A percentile compares a stretch with the other conserved stretches of the same genome.
Evolutionary conservation across 2,113 vertebrate species (phyloP).

Genomic region (Sinocyclocheilus anshuiensis): DNA sequence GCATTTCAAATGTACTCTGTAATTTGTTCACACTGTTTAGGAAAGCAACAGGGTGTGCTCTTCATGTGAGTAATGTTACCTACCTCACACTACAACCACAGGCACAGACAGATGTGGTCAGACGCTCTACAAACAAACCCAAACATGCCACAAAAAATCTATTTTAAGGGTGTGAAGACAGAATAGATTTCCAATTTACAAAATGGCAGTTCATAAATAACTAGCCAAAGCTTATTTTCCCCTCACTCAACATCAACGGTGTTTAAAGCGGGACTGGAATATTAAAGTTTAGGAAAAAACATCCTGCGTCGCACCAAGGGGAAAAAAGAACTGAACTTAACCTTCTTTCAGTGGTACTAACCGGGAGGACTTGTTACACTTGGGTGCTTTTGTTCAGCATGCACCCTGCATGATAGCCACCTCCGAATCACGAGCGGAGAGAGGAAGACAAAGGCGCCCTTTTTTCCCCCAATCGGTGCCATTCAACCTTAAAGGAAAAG

Average conservation of each 20-base stretch:
- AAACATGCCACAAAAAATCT: conserved; percentile 23
- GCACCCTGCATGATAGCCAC: conserved; percentile 66
- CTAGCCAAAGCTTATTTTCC: conserved; percentile 35
- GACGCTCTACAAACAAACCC: conserved; percentile 40
- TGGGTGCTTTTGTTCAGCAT: conserved; percentile 65
- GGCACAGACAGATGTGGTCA: conserved; percentile 44
- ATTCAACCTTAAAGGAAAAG: conserved; percentile 57
- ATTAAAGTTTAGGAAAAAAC: background rate
- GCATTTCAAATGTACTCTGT: conserved; percentile 31
- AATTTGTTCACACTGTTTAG: conserved; percentile 54
- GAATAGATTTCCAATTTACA: conserved; percentile 48
- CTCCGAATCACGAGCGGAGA: conserved; percentile 64
- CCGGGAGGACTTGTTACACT: conserved; percentile 69
- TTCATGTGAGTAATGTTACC: conserved; percentile 45
- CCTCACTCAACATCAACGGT: conserved; percentile 24
- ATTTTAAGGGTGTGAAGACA: conserved; percentile 46
- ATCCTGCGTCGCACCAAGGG: background rate
- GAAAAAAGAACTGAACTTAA: conserved; percentile 17
- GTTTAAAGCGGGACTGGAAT: conserved; percentile 19
- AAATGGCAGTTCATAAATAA: conserved; percentile 45
- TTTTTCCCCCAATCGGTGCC: conserved; percentile 45
- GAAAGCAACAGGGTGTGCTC: conserved; percentile 49
- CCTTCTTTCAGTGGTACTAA: conserved; percentile 26
- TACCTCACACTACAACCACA: conserved; percentile 35
- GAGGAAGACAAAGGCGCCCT: conserved; percentile 50